Percentiles rank a stretch among this genome's conserved stretches.
phyloP scores from a whole-genome alignment of 53 echinoderm and acorn worm species.

The Holothuria leucospilota region DNA sequence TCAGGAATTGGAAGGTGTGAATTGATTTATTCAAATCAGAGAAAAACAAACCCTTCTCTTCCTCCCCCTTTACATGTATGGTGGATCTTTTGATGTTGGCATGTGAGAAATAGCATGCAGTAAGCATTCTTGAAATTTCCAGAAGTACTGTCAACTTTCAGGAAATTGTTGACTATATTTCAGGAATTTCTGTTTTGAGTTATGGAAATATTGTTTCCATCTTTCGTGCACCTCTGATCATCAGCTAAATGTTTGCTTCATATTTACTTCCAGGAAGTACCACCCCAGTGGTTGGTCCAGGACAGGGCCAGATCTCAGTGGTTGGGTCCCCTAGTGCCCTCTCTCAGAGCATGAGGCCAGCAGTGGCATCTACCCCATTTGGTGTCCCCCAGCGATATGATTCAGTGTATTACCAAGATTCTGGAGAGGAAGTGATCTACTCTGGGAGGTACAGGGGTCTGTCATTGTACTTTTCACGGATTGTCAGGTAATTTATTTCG shows the following conservation, averaged over 20 bases:
- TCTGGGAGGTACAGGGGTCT: slow-evolving; percentile 89
- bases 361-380: slow-evolving; percentile 77
- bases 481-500: slow-evolving; percentile 67
- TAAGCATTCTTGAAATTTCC: too few species aligned
- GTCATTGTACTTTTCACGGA: slow-evolving; percentile 85
- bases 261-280: slow-evolving; percentile 59
- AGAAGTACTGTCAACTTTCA: too few species aligned
- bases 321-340: slow-evolving; percentile 26
- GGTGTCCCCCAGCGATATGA: background rate
- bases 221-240: too few species aligned
- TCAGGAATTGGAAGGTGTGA: background rate
- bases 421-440: slow-evolving; percentile 62
- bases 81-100: too few species aligned
- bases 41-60: background rate
- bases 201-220: too few species aligned
- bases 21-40: background rate
- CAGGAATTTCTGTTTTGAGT: too few species aligned
- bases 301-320: slow-evolving; percentile 11
- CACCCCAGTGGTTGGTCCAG: slow-evolving; percentile 78
- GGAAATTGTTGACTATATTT: too few species aligned
- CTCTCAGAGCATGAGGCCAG: slow-evolving; percentile 67
- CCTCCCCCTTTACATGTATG: too few species aligned
- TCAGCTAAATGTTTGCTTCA: background rate
- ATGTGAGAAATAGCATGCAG: too few species aligned
- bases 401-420: background rate